Conservation (phyloP, 2,113 vertebrate genomes). For the Dascyllus trimaculatus region DNA sequence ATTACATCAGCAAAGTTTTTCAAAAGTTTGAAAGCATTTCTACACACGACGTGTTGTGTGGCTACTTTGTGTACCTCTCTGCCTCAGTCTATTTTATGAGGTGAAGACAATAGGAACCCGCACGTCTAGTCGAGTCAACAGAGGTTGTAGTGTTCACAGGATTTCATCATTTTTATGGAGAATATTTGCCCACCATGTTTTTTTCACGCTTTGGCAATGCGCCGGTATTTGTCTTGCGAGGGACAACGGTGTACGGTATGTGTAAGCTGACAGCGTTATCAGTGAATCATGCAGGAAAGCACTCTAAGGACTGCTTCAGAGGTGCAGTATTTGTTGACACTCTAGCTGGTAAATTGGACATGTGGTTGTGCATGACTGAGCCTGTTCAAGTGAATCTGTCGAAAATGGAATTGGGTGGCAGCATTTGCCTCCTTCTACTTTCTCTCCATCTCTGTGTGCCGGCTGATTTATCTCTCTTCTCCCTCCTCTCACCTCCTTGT, state of each 20-base stretch:
- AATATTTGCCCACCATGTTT: conserved; percentile 52
- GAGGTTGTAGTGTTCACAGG: conserved; percentile 46
- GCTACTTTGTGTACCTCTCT: neutral
- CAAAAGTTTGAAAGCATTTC: conserved; percentile 34
- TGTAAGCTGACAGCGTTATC: conserved; percentile 60
- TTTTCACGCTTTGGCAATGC: conserved; percentile 40
- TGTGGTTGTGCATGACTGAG: conserved; percentile 71
- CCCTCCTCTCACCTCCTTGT: conserved; percentile 16
- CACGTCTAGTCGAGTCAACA: conserved; percentile 40
- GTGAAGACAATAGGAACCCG: neutral
- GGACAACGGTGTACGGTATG: conserved; percentile 43
- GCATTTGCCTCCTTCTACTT: conserved; percentile 53
- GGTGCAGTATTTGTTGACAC: conserved; percentile 71
- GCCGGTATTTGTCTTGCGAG: conserved; percentile 58
- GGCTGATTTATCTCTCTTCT: conserved; percentile 17
- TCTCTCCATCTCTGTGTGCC: conserved; percentile 29
- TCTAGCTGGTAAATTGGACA: conserved; percentile 72
- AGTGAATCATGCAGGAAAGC: conserved; percentile 50
- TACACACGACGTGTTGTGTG: neutral
- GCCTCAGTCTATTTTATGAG: conserved; percentile 19
- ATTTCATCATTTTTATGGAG: conserved; percentile 63
- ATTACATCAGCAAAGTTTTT: neutral
- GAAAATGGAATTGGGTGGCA: conserved; percentile 65
- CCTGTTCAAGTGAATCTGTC: conserved; percentile 66
- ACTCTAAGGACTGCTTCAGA: conserved; percentile 53